Percentiles rank a stretch among this genome's conserved stretches.
Conservation (phyloP, 1,140 invertebrate species). For the Drosophila ironensis region DNA sequence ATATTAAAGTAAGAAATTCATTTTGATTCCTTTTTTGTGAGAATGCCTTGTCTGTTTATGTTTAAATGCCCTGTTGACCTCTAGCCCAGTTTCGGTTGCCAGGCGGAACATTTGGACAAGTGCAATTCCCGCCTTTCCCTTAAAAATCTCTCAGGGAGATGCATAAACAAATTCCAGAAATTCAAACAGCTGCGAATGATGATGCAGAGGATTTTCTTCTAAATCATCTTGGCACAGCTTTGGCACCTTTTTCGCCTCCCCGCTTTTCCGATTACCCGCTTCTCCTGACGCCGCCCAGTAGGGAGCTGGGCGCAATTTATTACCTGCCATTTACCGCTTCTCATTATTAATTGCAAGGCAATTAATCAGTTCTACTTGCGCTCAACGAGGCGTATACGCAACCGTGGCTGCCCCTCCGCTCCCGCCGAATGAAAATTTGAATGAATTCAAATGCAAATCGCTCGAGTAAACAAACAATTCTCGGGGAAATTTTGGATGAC, state of each 20-base stretch:
- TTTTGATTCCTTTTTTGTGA: too few relatives aligned
- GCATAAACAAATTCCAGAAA: conserved; percentile 47
- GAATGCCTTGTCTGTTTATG: too few relatives aligned
- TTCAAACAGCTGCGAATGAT: conserved; percentile 22
- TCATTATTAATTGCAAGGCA: conserved; percentile 73
- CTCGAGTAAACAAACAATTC: conserved; percentile 55
- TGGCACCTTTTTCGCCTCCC: background rate
- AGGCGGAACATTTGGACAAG: background rate
- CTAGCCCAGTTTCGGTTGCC: conserved; percentile 17
- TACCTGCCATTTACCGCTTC: conserved; percentile 75
- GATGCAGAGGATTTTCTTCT: conserved; percentile 43
- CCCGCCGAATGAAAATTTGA: conserved; percentile 37
- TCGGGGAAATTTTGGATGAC: conserved; percentile 25
- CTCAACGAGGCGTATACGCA: conserved; percentile 69
- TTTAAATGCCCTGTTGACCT: conserved; percentile 9
- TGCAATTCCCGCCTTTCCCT: conserved; percentile 8
- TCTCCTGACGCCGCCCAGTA: background rate
- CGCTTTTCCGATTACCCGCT: background rate
- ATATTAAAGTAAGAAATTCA: too few relatives aligned
- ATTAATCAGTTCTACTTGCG: conserved; percentile 76
- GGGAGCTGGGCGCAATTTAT: conserved; percentile 57
- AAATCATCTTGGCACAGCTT: conserved; percentile 15
- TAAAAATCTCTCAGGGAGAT: conserved; percentile 13
- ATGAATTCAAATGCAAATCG: conserved; percentile 74
- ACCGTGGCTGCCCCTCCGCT: background rate